These are phyloP conservation scores for Temnothorax longispinosus DNA, from an alignment of 1,140 invertebrate genomes.

Conservation along the genomic window DNA sequence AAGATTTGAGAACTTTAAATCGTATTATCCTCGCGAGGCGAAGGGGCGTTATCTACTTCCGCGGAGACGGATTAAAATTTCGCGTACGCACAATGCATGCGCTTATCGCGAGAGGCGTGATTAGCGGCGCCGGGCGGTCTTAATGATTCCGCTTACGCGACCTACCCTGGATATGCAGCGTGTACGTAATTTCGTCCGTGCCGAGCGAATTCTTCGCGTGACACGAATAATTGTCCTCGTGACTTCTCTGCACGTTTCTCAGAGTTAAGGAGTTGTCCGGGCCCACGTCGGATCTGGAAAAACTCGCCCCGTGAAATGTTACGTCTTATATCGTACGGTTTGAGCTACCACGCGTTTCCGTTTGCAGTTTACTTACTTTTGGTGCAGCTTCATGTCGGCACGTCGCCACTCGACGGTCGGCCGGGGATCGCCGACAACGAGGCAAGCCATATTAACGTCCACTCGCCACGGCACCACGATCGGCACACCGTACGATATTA, in stretches of 20 bases:
- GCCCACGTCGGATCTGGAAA: conserved; percentile 83
- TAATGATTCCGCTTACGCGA: neutral
- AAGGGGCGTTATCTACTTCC: no score
- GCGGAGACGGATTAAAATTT: neutral
- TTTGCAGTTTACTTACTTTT: conserved; percentile 75
- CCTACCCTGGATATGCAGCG: conserved; percentile 87
- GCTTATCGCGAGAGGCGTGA: neutral
- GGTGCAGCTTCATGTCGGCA: conserved; percentile 81
- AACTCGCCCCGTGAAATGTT: conserved; percentile 6
- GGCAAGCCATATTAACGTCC: conserved; percentile 87
- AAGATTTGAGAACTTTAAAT: neutral
- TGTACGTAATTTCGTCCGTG: conserved; percentile 88
- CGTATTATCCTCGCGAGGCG: neutral
- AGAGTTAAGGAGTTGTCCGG: conserved; percentile 88
- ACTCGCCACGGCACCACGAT: conserved; percentile 86
- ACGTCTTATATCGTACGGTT: no score
- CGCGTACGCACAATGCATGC: neutral
- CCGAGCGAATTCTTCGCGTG: conserved; percentile 87
- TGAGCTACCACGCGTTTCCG: neutral
- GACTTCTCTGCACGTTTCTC: conserved; percentile 86
- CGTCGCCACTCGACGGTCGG: conserved; percentile 86
- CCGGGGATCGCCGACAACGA: conserved; percentile 87
- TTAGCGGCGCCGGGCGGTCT: neutral
- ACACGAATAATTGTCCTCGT: conserved; percentile 90
- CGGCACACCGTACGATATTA: conserved; percentile 87